Base-by-base conservation (phyloP, 2,888 invertebrate genomes). In the Volucella zonaria region DNA sequence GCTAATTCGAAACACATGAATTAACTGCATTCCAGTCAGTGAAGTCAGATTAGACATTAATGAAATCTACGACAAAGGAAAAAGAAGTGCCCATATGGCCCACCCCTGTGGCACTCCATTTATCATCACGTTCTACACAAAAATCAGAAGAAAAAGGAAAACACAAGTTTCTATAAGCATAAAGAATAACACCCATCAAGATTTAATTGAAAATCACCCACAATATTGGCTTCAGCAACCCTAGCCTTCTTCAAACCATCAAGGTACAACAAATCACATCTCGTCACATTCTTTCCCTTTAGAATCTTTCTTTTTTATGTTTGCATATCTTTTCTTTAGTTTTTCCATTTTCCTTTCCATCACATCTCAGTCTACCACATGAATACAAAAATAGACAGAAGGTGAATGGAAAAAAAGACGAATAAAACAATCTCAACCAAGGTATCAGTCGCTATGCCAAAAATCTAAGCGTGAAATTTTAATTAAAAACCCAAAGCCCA, bases 401-500 rank as follows among this genome's bases (percentile, higher is more conserved):
- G 14, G 52, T 15, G 23, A 56, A 75, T 15, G 10, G 4, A 62
- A 56, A 15, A 8, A 40, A 68, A 8, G 56, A 31, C 45, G 14
- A 51, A 15, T 45, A 62, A 45, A 54, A 54, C 43, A 47, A 66
- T 66, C 64, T 45, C 42, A 52, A 18, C 42, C n/a, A 61, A 76
- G 76, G 68, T 79, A 79, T 70, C 74, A 68, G 47, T 23, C 51
- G 52, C 68, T 56, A 79, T 79, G 70, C 70, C 75, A 83, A 79
- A 83, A 66, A 54, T 76, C 54, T 76, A 83, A 79, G 83, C 83
- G 83, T 76, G 83, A 80, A 71, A 80, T 83, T 83, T 83, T 83
- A 83, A 83, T 83, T 80, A 83, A 79, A 82, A 80, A 64, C 56
- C 70, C 54, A 47, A 49, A 52, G 38, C 45, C 56, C 67, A 70